Conservation (phyloP, 2,888 invertebrate genomes). For the Mellilla xanthometata region DNA sequence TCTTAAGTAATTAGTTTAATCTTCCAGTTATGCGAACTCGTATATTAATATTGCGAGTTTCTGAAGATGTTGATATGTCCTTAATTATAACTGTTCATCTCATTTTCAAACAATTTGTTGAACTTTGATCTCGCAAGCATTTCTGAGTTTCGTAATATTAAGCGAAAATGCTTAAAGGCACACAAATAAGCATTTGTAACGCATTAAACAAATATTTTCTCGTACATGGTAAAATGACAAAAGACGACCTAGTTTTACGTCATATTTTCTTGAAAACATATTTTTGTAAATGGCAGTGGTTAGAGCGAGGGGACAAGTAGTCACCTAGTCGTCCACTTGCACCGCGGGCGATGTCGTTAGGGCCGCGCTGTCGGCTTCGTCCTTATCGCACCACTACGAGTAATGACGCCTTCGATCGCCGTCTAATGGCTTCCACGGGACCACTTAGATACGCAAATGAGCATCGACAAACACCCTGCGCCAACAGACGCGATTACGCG, state of each 20-base stretch:
- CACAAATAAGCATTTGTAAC: too few species aligned
- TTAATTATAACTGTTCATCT: conserved; percentile 15
- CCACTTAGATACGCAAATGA: conserved; percentile 83
- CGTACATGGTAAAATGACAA: conserved; percentile 21
- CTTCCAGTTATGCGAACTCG: conserved; percentile 23
- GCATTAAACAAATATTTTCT: conserved; percentile 14
- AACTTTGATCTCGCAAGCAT: too few species aligned
- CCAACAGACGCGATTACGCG: conserved; percentile 47
- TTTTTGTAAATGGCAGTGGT: conserved; percentile 43
- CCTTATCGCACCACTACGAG: conserved; percentile 75
- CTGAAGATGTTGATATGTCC: conserved; percentile 13
- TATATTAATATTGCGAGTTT: conserved; percentile 17
- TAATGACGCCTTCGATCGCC: conserved; percentile 79
- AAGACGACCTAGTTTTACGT: conserved; percentile 37
- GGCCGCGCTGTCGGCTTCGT: conserved; percentile 62
- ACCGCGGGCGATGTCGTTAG: conserved; percentile 63
- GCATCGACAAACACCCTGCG: conserved; percentile 64
- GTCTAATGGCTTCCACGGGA: conserved; percentile 77
- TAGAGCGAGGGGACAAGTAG: conserved; percentile 32
- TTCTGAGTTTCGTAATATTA: too few species aligned
- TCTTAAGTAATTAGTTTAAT: conserved; percentile 45
- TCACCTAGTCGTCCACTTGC: conserved; percentile 65
- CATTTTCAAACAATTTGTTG: too few species aligned
- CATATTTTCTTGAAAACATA: conserved; percentile 34
- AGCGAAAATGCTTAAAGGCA: too few species aligned